Evolutionary conservation across 1,140 invertebrate species (phyloP), one percentile per base, ranked within the genome.

Genomic region (Choristoneura fumiferana): DNA sequence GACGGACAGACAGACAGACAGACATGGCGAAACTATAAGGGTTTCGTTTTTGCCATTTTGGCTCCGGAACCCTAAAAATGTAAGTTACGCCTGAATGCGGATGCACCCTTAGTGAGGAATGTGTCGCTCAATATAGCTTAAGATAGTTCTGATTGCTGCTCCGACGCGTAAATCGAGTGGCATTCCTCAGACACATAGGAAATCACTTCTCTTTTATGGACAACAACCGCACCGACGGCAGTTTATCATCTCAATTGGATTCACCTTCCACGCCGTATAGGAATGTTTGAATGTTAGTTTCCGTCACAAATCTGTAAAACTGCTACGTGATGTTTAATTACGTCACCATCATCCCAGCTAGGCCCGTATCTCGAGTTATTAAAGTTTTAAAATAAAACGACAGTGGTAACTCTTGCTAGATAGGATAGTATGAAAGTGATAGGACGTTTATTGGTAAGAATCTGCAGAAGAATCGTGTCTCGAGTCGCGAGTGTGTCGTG

Each of bases 401-500:
- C 12, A n/a, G 18, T 49, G 10, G 0, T 49, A 12, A 12, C 18
- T 12, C 43, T 49, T 12, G 22, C 22, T 29, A 1, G 1, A 29
- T 49, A 5, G 22, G n/a, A 17, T n/a, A 12, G 43, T 49, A 17
- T 49, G n/a, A 49, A 49, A 49, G 43, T 29, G 43, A 49, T 18
- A 49, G 17, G 22, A 17, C 14, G 15, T 43, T 14, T 43, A 43
- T 17, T 49, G 45, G 54, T 33, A 34, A 57, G n/a, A n/a, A 35
- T 33, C 39, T 17, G 15, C 14, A 43, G 29, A 4, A 14, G 55
- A 49, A 14, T 15, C 38, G 13, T 15, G 45, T 40, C 38, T 29
- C 12, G 38, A 9, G 37, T 4, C 1, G 54, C 37, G 40, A 71
- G 67, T 78, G 62, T 75, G 75, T 73, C 75, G 65, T 12, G 17